Evolutionary conservation across 2,797 vertebrate genomes (phyloP).

Genomic region (Megaceryle alcyon): DNA sequence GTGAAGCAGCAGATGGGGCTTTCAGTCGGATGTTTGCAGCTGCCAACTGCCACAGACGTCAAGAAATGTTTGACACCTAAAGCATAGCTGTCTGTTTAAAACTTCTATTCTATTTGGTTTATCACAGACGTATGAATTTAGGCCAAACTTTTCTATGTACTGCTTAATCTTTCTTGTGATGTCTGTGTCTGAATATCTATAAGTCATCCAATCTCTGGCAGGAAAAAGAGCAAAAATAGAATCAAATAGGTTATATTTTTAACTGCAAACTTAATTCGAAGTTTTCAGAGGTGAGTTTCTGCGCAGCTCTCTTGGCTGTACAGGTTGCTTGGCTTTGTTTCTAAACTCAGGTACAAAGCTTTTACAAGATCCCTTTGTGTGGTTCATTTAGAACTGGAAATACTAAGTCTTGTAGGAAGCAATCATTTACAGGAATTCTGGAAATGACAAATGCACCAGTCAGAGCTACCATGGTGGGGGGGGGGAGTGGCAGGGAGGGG

Average conservation of each 20-base stretch:
- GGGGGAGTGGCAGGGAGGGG: not conserved
- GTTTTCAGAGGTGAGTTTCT: not conserved
- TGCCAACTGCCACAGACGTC: constrained; percentile 93
- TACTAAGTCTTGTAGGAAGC: constrained; percentile 7
- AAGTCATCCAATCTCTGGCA: not conserved
- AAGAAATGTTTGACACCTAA: constrained; percentile 67
- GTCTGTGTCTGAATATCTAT: not conserved
- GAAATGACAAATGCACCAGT: not conserved
- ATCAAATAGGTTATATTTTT: not conserved
- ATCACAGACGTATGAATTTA: not conserved
- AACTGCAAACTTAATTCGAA: not conserved
- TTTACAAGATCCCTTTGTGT: not conserved
- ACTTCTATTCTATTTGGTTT: constrained; percentile 17
- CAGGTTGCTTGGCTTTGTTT: not conserved
- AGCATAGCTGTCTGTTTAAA: constrained; percentile 17
- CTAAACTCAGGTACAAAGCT: not conserved
- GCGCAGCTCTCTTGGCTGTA: not conserved
- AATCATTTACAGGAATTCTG: not conserved
- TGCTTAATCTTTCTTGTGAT: not conserved
- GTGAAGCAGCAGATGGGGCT: constrained; percentile 88
- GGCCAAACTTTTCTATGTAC: not conserved
- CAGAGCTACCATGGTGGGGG: not conserved
- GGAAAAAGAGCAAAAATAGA: not conserved
- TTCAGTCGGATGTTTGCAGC: constrained; percentile 99
- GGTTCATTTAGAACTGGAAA: not conserved